phyloP scores from a whole-genome alignment of 35 echinoderm and acorn worm species.

The Apostichopus californicus region DNA sequence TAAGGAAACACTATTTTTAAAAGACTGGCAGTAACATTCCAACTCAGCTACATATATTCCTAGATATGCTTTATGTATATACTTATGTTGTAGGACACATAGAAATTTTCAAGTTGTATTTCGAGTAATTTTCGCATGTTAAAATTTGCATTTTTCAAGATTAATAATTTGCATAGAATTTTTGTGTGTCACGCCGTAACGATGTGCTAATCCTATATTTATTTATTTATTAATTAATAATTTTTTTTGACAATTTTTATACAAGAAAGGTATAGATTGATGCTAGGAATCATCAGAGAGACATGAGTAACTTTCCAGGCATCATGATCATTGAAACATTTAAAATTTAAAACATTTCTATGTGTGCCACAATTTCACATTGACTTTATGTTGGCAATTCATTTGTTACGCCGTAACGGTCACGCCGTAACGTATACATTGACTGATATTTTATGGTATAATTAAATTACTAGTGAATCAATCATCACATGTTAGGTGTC shows the following conservation, averaged over 20 bases:
- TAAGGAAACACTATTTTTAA: too few species aligned
- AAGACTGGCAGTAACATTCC: too few species aligned
- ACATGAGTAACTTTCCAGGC: constrained; percentile 1
- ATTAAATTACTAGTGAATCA: constrained; percentile 5
- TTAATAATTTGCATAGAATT: not conserved
- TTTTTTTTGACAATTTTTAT: not conserved
- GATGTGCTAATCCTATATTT: constrained; percentile 5
- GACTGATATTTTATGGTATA: not conserved
- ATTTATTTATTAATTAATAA: not conserved
- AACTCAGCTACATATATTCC: too few species aligned
- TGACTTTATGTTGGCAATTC: constrained; percentile 23
- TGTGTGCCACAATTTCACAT: constrained; percentile 2
- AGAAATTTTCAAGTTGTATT: not conserved
- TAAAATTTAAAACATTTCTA: constrained; percentile 8
- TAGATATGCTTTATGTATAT: too few species aligned
- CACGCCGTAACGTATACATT: not conserved
- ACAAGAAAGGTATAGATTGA: not conserved
- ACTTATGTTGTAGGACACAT: not conserved
- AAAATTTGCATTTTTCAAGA: too few species aligned
- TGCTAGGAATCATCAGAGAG: constrained; percentile 26
- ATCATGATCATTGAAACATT: not conserved
- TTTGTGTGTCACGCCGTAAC: constrained; percentile 1
- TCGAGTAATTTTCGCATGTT: not conserved
- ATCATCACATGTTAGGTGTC: constrained; percentile 10
- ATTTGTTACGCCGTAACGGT: not conserved